A percentile compares a stretch with the other conserved stretches of the same genome.
These are phyloP conservation scores for Mellivora capensis DNA, from an alignment of 2,113 vertebrate species.

Conservation along the genomic window DNA sequence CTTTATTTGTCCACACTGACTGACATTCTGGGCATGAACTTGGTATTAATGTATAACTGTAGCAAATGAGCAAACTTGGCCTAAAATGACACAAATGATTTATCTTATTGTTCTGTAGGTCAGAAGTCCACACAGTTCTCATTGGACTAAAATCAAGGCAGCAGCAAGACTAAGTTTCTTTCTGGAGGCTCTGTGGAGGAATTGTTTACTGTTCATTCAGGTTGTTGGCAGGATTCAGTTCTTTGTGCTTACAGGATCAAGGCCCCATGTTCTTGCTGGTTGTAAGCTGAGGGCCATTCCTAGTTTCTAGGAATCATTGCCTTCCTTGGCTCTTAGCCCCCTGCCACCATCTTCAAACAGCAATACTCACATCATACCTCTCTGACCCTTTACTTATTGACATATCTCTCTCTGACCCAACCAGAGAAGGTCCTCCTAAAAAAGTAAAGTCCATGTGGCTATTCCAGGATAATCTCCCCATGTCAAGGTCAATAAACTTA, in stretches of 20 bases:
- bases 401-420: background rate
- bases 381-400: background rate
- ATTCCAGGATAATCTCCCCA: background rate
- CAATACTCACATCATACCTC: rapidly evolving
- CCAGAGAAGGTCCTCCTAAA: background rate
- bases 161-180: background rate
- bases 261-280: background rate
- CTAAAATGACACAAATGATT: background rate
- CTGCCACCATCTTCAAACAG: background rate
- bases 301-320: background rate
- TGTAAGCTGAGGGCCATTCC: background rate
- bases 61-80: background rate
- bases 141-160: background rate
- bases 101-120: background rate
- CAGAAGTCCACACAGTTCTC: background rate
- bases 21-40: background rate
- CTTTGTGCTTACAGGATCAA: background rate
- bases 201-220: background rate
- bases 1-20: background rate
- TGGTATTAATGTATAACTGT: background rate
- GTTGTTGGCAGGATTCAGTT: background rate
- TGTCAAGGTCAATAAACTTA: background rate
- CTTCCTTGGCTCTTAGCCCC: background rate
- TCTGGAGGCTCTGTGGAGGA: background rate
- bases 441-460: background rate